Evolutionary conservation across 2,888 invertebrate genomes (phyloP).

Genomic region (Cylloceria caligata): DNA sequence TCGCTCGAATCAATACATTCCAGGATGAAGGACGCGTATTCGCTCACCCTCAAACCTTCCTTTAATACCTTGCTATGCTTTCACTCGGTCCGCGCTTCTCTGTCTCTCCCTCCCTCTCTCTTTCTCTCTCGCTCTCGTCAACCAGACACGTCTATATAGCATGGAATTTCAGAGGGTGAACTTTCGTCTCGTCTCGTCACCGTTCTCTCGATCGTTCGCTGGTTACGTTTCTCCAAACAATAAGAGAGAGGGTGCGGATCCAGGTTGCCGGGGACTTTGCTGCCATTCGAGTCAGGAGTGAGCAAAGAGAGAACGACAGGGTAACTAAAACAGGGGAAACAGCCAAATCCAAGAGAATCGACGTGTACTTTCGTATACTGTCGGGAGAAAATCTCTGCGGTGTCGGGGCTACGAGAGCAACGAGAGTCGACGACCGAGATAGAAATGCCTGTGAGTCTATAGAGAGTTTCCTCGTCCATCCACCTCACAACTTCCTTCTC

Average conservation of each 20-base stretch:
- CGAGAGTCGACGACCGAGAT: constrained; percentile 7
- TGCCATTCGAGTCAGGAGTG: constrained; percentile 16
- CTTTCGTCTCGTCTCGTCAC: constrained; percentile 52
- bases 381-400: constrained; percentile 63
- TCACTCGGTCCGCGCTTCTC: constrained; percentile 5
- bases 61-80: constrained; percentile 22
- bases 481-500: constrained; percentile 41
- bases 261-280: constrained; percentile 44
- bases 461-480: constrained; percentile 5
- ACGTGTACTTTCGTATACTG: constrained; percentile 61
- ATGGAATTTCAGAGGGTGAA: constrained; percentile 59
- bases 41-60: constrained; percentile 11
- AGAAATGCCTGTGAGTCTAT: not conserved
- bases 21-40: constrained; percentile 59
- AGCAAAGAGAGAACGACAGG: constrained; percentile 16
- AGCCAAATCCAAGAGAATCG: constrained; percentile 56
- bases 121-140: constrained; percentile 13
- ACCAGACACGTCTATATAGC: constrained; percentile 40
- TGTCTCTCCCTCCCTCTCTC: constrained; percentile 17
- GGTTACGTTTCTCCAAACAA: constrained; percentile 67
- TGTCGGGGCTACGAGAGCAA: constrained; percentile 17
- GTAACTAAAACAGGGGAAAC: constrained; percentile 34
- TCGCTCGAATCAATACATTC: constrained; percentile 64
- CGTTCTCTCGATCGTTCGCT: constrained; percentile 56
- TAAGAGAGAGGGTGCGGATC: constrained; percentile 43